Evolutionary conservation across 2,888 invertebrate species (phyloP).

Genomic region (Melinaea marsaeus): DNA sequence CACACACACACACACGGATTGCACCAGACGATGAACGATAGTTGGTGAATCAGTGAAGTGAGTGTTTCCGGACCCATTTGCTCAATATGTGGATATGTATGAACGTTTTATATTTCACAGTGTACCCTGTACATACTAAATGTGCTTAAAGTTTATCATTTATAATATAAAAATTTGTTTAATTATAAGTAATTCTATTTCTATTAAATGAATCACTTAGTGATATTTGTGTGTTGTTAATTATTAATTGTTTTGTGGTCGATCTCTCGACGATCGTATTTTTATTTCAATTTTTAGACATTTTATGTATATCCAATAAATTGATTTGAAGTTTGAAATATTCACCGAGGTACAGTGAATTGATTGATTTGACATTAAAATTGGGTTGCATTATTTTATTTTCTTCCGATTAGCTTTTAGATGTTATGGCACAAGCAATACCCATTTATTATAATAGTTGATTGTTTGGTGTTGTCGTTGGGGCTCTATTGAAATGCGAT

Average conservation of each 20-base stretch:
- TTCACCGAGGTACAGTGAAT: background rate
- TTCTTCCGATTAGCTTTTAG: background rate
- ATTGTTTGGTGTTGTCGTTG: background rate
- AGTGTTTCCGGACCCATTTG: background rate
- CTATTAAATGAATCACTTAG: slow-evolving; percentile 2
- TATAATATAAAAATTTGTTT: background rate
- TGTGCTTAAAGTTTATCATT: too few species aligned
- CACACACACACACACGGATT: too few species aligned
- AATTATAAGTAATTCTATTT: slow-evolving; percentile 1
- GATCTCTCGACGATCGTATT: background rate
- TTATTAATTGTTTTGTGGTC: background rate
- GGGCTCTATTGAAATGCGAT: background rate
- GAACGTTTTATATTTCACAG: too few species aligned
- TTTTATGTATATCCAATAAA: background rate
- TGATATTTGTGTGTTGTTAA: slow-evolving; percentile 6
- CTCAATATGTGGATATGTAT: background rate
- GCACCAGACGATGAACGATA: too few species aligned
- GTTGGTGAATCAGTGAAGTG: background rate
- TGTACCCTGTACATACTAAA: too few species aligned
- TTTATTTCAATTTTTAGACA: background rate
- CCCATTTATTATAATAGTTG: background rate
- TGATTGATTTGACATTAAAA: background rate
- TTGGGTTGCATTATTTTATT: background rate
- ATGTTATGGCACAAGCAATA: slow-evolving; percentile 3
- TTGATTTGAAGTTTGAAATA: background rate